A percentile compares a stretch with the other conserved stretches of the same genome.
These are phyloP conservation scores for Agonopterix heracliana DNA, from an alignment of 2,888 invertebrate species.

Conservation along the genomic window DNA sequence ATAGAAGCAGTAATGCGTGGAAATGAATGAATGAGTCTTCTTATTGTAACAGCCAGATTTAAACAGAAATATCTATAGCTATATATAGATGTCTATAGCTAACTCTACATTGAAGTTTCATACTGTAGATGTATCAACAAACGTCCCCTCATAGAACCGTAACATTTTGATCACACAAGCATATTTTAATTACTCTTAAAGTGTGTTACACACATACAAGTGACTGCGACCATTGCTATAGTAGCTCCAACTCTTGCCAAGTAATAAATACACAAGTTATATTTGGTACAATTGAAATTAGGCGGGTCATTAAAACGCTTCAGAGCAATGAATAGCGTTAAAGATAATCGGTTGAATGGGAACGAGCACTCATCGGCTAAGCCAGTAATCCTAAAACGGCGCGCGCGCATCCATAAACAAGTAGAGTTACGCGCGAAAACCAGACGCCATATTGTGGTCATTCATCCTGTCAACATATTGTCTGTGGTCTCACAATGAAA, in stretches of 20 bases:
- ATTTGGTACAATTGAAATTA: constrained; percentile 74
- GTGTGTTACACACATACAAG: constrained; percentile 43
- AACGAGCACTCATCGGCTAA: constrained; percentile 66
- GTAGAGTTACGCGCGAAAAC: constrained; percentile 64
- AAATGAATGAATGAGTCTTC: too few relatives aligned
- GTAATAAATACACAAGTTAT: constrained; percentile 69
- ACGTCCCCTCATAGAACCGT: neutral
- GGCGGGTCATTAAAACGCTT: constrained; percentile 64
- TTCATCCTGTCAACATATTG: constrained; percentile 74
- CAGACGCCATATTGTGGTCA: constrained; percentile 62
- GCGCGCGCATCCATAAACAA: constrained; percentile 64
- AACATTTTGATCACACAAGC: neutral
- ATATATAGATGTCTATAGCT: too few relatives aligned
- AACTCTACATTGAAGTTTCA: too few relatives aligned
- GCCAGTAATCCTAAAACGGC: constrained; percentile 67
- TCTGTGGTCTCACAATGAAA: constrained; percentile 66
- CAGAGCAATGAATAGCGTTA: constrained; percentile 51
- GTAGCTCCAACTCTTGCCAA: constrained; percentile 58
- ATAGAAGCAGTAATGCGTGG: too few relatives aligned
- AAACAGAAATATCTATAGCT: too few relatives aligned
- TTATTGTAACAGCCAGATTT: too few relatives aligned
- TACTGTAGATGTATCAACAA: too few relatives aligned
- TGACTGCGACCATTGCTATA: constrained; percentile 16
- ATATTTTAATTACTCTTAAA: constrained; percentile 63
- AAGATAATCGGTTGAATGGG: constrained; percentile 67